A percentile compares a stretch with the other conserved stretches of the same genome.
Conservation (phyloP, 2,113 vertebrate genomes). For the Xyrauchen texanus region DNA sequence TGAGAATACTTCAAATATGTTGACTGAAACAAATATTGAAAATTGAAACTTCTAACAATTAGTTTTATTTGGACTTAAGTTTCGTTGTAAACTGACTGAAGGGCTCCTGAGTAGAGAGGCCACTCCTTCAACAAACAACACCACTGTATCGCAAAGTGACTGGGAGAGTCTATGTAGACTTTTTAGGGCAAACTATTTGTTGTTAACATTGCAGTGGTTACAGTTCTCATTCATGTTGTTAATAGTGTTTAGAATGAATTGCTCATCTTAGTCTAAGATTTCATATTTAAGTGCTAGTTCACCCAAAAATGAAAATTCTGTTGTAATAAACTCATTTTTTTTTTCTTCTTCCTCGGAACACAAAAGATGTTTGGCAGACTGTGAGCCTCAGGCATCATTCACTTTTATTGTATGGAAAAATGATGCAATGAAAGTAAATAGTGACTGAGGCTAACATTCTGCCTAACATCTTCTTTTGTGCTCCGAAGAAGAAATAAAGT, state of each 20-base stretch:
- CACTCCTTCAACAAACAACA: not conserved
- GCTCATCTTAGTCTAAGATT: not conserved
- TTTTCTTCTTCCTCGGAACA: too few species aligned
- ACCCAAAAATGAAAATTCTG: too few species aligned
- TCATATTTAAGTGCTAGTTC: too few species aligned
- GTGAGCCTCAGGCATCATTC: too few species aligned
- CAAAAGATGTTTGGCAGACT: too few species aligned
- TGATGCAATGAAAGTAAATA: too few species aligned
- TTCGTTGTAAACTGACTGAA: not conserved
- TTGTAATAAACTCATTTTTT: too few species aligned
- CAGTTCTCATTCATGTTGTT: not conserved
- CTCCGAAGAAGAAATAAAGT: too few species aligned
- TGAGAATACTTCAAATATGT: not conserved
- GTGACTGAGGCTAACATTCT: too few species aligned
- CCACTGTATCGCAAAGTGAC: slow-evolving; percentile 10
- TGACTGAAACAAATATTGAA: slow-evolving; percentile 10
- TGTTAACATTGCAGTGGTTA: slow-evolving; percentile 27
- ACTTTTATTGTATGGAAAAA: too few species aligned
- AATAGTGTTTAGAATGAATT: slow-evolving; percentile 7
- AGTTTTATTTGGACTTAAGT: slow-evolving; percentile 1
- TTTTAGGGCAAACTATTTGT: slow-evolving; percentile 6
- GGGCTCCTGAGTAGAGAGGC: slow-evolving; percentile 7
- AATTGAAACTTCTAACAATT: not conserved
- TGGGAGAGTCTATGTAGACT: slow-evolving; percentile 9
- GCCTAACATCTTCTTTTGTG: too few species aligned